Percentiles rank a stretch among this genome's conserved stretches.
These are phyloP conservation scores for Hormaphis cornu DNA, from an alignment of 1,140 invertebrate genomes.

Conservation along the genomic window DNA sequence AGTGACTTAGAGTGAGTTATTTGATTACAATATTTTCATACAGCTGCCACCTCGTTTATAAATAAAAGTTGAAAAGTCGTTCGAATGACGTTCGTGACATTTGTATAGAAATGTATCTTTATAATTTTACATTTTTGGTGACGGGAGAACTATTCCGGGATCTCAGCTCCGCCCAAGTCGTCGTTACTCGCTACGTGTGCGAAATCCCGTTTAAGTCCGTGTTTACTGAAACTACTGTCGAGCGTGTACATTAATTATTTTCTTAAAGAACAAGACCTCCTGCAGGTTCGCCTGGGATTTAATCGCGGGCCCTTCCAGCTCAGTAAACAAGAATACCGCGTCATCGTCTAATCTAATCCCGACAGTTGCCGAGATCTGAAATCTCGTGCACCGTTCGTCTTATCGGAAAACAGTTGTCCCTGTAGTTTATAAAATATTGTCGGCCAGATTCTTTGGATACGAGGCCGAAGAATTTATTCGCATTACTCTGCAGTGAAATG, in stretches of 20 bases:
- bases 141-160: too few species aligned
- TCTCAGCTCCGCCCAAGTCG: too few species aligned
- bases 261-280: constrained; percentile 14
- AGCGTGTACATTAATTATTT: constrained; percentile 27
- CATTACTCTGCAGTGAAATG: not conserved
- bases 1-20: too few species aligned
- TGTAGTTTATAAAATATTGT: constrained; percentile 14
- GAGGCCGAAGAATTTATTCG: constrained; percentile 13
- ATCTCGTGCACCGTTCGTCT: constrained; percentile 21
- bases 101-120: too few species aligned
- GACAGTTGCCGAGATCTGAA: constrained; percentile 4
- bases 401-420: constrained; percentile 22
- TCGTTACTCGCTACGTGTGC: not conserved
- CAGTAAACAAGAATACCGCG: constrained; percentile 24
- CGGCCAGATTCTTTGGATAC: not conserved
- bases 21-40: too few species aligned
- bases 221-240: constrained; percentile 5
- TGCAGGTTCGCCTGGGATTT: constrained; percentile 10
- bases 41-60: too few species aligned
- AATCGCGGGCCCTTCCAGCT: constrained; percentile 22
- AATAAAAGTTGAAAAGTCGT: too few species aligned
- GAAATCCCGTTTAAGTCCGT: constrained; percentile 11
- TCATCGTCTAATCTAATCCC: constrained; percentile 17
- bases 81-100: too few species aligned
- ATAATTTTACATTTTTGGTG: too few species aligned